phyloP scores from a whole-genome alignment of 1,140 invertebrate species.

The Cardiocondyla obscurior region DNA sequence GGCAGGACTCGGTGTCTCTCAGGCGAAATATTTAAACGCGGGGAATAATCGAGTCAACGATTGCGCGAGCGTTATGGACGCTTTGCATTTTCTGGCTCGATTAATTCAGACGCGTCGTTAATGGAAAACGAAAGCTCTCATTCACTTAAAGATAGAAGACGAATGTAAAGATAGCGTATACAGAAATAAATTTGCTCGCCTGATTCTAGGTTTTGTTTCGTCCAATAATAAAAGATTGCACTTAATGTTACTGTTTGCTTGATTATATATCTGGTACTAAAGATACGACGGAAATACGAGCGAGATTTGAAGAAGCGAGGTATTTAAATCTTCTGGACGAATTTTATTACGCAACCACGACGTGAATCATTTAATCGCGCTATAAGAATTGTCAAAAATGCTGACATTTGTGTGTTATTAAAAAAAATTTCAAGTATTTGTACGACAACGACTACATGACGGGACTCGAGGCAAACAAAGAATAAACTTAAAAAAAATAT shows the following conservation, averaged over 20 bases:
- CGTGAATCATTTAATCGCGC: background rate
- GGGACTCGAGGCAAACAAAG: background rate
- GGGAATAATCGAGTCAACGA: background rate
- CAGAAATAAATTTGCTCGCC: background rate
- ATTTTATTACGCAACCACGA: background rate
- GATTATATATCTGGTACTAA: background rate
- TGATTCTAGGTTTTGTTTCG: background rate
- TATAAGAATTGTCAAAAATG: background rate
- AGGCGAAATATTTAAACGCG: background rate
- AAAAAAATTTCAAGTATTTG: background rate
- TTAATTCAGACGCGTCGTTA: background rate
- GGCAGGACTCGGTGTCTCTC: background rate
- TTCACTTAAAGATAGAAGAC: background rate
- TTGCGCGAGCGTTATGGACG: too few relatives aligned
- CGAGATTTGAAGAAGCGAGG: background rate
- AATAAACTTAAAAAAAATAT: background rate
- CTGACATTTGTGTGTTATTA: background rate
- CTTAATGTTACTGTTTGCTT: background rate
- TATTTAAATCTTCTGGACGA: background rate
- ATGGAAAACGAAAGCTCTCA: background rate
- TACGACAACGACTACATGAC: background rate
- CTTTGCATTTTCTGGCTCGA: background rate
- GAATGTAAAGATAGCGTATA: background rate
- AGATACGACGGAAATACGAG: background rate
- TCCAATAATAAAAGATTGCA: background rate